phyloP scores from a whole-genome alignment of 2,888 invertebrate genomes.

The Limenitis camilla region DNA sequence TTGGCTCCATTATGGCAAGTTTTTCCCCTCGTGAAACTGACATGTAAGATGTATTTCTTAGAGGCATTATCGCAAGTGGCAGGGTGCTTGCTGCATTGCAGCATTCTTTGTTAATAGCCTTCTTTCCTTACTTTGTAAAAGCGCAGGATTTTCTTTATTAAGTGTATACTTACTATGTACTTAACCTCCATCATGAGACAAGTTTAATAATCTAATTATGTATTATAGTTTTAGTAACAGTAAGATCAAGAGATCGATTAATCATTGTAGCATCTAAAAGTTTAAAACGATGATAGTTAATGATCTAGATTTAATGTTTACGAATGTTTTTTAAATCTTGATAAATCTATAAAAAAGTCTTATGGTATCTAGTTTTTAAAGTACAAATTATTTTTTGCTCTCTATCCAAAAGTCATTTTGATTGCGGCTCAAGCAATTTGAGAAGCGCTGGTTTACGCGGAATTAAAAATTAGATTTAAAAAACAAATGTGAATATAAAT shows the following conservation, averaged over 20 bases:
- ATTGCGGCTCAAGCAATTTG: no score
- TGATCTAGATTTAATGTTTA: no score
- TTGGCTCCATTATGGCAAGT: no score
- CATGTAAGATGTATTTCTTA: neutral
- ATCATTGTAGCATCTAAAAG: no score
- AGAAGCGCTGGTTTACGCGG: neutral
- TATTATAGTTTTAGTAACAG: neutral
- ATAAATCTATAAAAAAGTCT: no score
- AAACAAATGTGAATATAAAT: neutral
- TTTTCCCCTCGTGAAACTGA: neutral
- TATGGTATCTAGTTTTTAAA: no score
- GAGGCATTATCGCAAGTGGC: slow-evolving; percentile 3
- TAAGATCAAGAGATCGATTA: no score
- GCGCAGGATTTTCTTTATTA: neutral
- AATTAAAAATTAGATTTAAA: neutral
- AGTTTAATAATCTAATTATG: neutral
- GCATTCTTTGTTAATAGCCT: slow-evolving; percentile 15
- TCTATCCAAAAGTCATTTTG: no score
- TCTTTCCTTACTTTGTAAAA: slow-evolving; percentile 7
- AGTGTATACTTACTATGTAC: neutral
- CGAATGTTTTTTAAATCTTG: no score
- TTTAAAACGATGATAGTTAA: no score
- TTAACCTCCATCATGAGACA: neutral
- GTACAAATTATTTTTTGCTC: no score
- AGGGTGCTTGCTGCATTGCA: slow-evolving; percentile 18